A percentile compares a stretch with the other conserved stretches of the same genome.
Conservation (phyloP, 2,797 vertebrate species). For the Hafferia zeledoni region DNA sequence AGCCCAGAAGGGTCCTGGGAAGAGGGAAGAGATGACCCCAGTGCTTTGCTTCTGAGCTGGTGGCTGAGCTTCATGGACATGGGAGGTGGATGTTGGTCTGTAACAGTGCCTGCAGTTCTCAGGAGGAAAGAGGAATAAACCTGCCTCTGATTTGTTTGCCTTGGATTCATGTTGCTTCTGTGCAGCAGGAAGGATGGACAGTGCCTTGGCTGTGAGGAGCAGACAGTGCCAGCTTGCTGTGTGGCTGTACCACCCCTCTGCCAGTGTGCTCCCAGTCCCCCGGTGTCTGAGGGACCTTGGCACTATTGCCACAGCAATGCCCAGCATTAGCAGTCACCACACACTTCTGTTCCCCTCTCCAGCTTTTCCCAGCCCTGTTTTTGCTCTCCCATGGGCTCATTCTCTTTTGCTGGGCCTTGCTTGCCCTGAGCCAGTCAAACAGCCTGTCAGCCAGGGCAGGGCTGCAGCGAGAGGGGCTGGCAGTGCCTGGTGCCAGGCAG, state of each 20-base stretch:
- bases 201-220: background rate
- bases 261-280: background rate
- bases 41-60: background rate
- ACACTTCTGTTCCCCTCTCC: background rate
- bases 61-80: background rate
- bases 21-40: background rate
- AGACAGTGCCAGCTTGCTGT: background rate
- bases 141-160: conserved; percentile 16
- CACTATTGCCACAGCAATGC: background rate
- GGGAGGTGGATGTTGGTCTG: background rate
- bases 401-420: background rate
- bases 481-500: background rate
- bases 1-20: background rate
- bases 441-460: background rate
- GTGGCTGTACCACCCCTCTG: background rate
- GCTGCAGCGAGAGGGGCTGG: background rate
- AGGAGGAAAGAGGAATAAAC: conserved; percentile 47
- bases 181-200: background rate
- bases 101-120: background rate
- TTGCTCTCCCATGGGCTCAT: background rate
- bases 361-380: background rate
- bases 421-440: background rate
- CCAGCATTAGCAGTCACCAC: background rate
- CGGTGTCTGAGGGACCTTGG: background rate
- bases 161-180: background rate